These are phyloP conservation scores for Cynaeus angustus DNA, from an alignment of 2,888 invertebrate species.

Conservation along the genomic window DNA sequence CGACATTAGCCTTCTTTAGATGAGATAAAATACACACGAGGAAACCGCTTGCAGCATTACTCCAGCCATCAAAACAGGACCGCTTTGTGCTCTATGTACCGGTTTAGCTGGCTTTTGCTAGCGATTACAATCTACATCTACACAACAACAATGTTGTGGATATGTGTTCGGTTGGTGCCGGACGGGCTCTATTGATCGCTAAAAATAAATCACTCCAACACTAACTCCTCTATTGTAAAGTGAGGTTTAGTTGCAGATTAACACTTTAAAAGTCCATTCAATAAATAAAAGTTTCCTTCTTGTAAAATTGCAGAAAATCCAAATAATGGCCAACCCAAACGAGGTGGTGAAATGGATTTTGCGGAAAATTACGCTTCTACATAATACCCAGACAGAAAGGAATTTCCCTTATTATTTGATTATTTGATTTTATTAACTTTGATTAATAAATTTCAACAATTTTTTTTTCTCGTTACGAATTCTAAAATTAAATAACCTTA, in stretches of 20 bases:
- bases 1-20: conserved; percentile 34
- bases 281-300: conserved; percentile 32
- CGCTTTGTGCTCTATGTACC: conserved; percentile 37
- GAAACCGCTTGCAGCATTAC: conserved; percentile 34
- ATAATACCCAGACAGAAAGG: too few species aligned
- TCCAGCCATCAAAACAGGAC: conserved; percentile 32
- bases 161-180: conserved; percentile 31
- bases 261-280: conserved; percentile 35
- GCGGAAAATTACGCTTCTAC: conserved; percentile 6
- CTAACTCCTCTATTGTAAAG: conserved; percentile 40
- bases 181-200: conserved; percentile 45
- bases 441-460: too few species aligned
- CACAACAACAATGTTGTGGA: conserved; percentile 35
- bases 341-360: conserved; percentile 21
- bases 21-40: conserved; percentile 40
- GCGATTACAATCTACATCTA: conserved; percentile 40
- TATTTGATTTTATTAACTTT: too few species aligned
- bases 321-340: conserved; percentile 24
- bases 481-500: too few species aligned
- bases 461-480: too few species aligned
- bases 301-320: conserved; percentile 7
- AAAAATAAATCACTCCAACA: conserved; percentile 43
- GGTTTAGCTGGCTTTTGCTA: conserved; percentile 36
- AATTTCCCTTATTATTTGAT: too few species aligned
- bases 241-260: conserved; percentile 38